phyloP scores from a whole-genome alignment of 2,888 invertebrate genomes.

The Allygus modestus region DNA sequence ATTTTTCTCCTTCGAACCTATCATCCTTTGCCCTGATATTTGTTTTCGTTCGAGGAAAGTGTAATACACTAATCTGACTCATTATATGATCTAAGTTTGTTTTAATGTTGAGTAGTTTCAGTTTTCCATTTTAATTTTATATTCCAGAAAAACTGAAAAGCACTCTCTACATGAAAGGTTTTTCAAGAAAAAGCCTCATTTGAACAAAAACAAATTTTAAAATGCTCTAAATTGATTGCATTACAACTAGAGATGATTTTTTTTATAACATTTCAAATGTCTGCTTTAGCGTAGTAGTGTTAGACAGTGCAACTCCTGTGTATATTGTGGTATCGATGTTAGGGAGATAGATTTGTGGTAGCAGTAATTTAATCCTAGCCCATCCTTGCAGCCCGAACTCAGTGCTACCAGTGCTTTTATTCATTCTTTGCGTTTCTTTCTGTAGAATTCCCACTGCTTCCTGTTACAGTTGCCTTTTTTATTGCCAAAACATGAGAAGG shows the following conservation, averaged over 20 bases:
- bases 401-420: slow-evolving; percentile 35
- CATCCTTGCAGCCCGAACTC: slow-evolving; percentile 16
- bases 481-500: slow-evolving; percentile 21
- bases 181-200: no score
- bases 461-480: slow-evolving; percentile 14
- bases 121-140: not conserved
- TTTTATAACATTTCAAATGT: slow-evolving; percentile 23
- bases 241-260: not conserved
- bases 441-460: slow-evolving; percentile 20
- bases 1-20: slow-evolving; percentile 33
- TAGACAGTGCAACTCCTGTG: not conserved
- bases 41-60: not conserved
- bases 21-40: slow-evolving; percentile 2
- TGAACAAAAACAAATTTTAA: no score
- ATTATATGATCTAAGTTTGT: not conserved
- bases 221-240: not conserved
- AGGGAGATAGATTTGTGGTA: slow-evolving; percentile 23
- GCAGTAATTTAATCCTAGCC: not conserved
- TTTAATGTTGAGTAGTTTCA: not conserved
- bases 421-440: slow-evolving; percentile 20
- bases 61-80: not conserved
- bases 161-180: not conserved
- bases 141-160: not conserved
- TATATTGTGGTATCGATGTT: not conserved
- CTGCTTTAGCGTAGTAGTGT: slow-evolving; percentile 32